Conservation (phyloP, 2,113 vertebrate genomes). For the Copsychus sechellarum region DNA sequence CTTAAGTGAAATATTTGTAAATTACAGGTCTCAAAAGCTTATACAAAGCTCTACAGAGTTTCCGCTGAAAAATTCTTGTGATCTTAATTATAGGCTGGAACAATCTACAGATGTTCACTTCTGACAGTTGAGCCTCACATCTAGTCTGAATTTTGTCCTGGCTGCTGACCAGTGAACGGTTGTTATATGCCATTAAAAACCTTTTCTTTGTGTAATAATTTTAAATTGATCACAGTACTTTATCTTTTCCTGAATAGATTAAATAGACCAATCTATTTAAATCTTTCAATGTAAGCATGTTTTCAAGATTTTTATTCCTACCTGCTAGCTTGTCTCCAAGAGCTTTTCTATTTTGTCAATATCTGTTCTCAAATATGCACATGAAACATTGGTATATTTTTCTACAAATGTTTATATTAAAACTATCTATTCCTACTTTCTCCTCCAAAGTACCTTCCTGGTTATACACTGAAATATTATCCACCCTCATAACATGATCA, state of each 20-base stretch:
- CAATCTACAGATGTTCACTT: background rate
- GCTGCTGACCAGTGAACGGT: background rate
- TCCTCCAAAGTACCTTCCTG: background rate
- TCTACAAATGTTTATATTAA: background rate
- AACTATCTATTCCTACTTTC: background rate
- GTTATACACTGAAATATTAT: background rate
- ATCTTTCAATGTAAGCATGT: background rate
- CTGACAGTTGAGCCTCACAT: background rate
- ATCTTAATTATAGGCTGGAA: background rate
- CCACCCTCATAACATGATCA: background rate
- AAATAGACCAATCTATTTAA: background rate
- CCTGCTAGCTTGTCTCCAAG: background rate
- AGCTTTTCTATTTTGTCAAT: background rate
- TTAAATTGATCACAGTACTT: background rate
- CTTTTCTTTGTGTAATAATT: background rate
- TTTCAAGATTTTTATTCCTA: background rate
- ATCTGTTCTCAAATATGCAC: background rate
- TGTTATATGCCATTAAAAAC: background rate
- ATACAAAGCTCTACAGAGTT: background rate
- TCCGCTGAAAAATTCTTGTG: background rate
- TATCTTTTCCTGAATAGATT: background rate
- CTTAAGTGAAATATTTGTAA: background rate
- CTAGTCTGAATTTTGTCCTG: background rate
- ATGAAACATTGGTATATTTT: background rate
- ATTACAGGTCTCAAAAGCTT: background rate